Evolutionary conservation across 2,113 vertebrate species (phyloP).

Genomic region (Reinhardtius hippoglossoides): DNA sequence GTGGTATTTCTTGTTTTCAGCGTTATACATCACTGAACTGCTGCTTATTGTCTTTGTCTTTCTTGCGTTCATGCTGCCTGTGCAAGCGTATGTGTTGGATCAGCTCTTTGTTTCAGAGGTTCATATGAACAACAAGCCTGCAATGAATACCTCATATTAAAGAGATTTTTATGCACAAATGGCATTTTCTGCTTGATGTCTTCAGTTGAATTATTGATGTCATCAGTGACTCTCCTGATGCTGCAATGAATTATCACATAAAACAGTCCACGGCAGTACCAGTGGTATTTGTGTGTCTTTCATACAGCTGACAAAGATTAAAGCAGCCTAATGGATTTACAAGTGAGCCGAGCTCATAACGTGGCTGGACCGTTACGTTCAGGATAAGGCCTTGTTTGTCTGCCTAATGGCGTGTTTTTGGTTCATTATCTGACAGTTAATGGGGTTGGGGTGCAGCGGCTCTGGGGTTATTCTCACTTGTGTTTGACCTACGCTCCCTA

Average conservation of each 20-base stretch:
- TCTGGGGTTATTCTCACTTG: slow-evolving; percentile 36
- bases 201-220: too few relatives aligned
- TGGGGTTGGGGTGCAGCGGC: slow-evolving; percentile 19
- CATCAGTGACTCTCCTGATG: too few relatives aligned
- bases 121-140: slow-evolving; percentile 40
- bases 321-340: slow-evolving; percentile 29
- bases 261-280: too few relatives aligned
- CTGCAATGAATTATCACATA: too few relatives aligned
- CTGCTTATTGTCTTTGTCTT: slow-evolving; percentile 43
- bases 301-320: neutral
- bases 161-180: slow-evolving; percentile 49
- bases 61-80: slow-evolving; percentile 20
- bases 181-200: neutral
- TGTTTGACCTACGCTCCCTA: slow-evolving; percentile 42
- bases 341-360: slow-evolving; percentile 22
- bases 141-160: slow-evolving; percentile 72
- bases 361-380: slow-evolving; percentile 39
- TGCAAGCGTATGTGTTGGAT: slow-evolving; percentile 28
- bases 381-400: slow-evolving; percentile 57
- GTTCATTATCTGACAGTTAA: slow-evolving; percentile 54
- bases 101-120: slow-evolving; percentile 45
- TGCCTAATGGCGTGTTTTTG: slow-evolving; percentile 53
- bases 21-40: slow-evolving; percentile 3
- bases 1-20: neutral
- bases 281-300: too few relatives aligned